Evolutionary conservation across 2,888 invertebrate species (phyloP).

Genomic region (Theristus sp.): DNA sequence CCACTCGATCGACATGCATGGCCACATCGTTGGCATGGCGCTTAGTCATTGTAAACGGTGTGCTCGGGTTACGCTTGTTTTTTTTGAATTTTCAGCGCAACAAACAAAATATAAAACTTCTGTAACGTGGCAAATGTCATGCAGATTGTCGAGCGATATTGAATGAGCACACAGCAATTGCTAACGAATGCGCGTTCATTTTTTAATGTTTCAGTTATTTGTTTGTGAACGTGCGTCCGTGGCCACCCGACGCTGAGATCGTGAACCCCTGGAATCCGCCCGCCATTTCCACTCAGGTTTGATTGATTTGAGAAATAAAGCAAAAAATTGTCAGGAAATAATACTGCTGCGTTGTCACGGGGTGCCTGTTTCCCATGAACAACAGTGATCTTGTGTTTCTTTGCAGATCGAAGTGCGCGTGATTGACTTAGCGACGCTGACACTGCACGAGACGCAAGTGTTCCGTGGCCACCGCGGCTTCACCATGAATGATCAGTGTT

Average conservation of each 20-base stretch:
- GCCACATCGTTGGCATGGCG: constrained; percentile 69
- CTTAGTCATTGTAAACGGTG: constrained; percentile 42
- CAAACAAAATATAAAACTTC: too few relatives aligned
- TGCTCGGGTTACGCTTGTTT: too few relatives aligned
- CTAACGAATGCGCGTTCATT: too few relatives aligned
- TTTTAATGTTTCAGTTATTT: background rate
- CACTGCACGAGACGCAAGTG: constrained; percentile 28
- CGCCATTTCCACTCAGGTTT: background rate
- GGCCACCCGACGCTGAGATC: background rate
- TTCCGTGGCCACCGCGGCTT: constrained; percentile 38
- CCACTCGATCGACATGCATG: constrained; percentile 59
- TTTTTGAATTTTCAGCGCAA: too few relatives aligned
- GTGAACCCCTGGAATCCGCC: background rate
- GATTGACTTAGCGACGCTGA: constrained; percentile 55
- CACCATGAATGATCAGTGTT: constrained; percentile 63
- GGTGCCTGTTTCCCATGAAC: too few relatives aligned
- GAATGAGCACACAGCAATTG: too few relatives aligned
- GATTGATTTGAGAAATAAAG: too few relatives aligned
- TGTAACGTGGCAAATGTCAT: too few relatives aligned
- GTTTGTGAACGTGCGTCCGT: background rate
- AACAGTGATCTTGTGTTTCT: too few relatives aligned
- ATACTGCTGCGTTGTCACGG: too few relatives aligned
- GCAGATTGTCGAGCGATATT: too few relatives aligned
- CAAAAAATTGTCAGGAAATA: too few relatives aligned
- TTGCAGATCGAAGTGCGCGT: constrained; percentile 71